Conservation (phyloP, 2,888 invertebrate species). For the Palloptera scutellata region DNA sequence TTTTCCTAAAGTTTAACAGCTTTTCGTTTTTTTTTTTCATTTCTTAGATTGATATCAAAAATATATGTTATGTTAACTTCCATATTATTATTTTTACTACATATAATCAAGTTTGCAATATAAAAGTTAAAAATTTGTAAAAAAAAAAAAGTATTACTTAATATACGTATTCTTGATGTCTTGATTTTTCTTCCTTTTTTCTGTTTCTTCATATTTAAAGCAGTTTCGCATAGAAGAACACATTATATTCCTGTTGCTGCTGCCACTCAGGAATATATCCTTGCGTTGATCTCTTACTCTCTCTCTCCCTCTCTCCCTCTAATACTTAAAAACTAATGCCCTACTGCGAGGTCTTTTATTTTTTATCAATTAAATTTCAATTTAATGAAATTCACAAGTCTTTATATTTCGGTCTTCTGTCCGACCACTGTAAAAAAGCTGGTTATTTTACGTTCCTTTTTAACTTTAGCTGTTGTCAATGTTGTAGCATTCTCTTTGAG, state of each 20-base stretch:
- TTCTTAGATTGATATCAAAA: no score
- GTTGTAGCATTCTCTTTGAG: conserved; percentile 6
- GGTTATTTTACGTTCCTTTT: conserved; percentile 52
- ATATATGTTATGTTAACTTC: no score
- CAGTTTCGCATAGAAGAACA: no score
- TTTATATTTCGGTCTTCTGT: conserved; percentile 55
- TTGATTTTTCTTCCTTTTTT: no score
- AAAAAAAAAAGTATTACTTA: no score
- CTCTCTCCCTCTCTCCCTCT: conserved; percentile 8
- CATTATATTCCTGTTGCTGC: background rate
- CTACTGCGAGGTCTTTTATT: background rate
- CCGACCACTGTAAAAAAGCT: conserved; percentile 59
- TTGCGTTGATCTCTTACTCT: conserved; percentile 9
- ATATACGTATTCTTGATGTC: no score
- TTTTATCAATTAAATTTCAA: background rate
- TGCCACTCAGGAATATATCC: background rate
- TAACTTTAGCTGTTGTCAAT: conserved; percentile 20
- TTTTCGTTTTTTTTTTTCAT: no score
- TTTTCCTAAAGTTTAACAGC: no score
- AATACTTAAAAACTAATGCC: conserved; percentile 1
- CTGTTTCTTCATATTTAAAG: no score
- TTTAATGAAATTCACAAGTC: conserved; percentile 40
- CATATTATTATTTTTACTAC: no score
- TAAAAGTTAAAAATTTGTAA: no score
- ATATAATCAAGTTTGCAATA: no score